A percentile compares a stretch with the other conserved stretches of the same genome.
Evolutionary conservation across 2,113 vertebrate genomes (phyloP).

Genomic region (Sylvilagus bachmani): DNA sequence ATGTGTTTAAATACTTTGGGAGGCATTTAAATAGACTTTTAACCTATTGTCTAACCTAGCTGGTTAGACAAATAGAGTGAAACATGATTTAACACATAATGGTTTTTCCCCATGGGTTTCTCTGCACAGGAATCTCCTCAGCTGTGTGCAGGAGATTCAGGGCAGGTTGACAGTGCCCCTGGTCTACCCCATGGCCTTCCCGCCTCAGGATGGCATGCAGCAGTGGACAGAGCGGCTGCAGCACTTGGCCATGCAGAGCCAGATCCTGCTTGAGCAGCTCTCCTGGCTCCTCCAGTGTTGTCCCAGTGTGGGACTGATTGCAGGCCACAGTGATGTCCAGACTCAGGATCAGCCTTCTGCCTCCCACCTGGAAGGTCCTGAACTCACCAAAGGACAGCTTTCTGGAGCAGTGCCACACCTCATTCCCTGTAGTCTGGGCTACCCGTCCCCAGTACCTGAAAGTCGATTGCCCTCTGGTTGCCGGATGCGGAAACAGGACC

Average conservation of each 20-base stretch:
- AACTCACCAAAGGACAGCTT: conserved; percentile 15
- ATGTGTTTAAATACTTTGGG: background rate
- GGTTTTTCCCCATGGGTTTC: background rate
- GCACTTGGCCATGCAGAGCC: conserved; percentile 90
- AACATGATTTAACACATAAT: background rate
- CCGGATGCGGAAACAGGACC: conserved; percentile 91
- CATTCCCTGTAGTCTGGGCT: conserved; percentile 85
- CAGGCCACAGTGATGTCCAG: background rate
- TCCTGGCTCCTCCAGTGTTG: conserved; percentile 95
- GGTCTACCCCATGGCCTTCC: conserved; percentile 89
- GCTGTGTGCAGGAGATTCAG: conserved; percentile 89
- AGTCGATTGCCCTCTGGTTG: conserved; percentile 91
- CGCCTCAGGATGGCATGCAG: conserved; percentile 91
- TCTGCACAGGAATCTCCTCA: conserved; percentile 90
- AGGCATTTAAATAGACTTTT: background rate
- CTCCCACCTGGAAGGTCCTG: conserved; percentile 40
- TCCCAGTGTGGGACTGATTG: conserved; percentile 85
- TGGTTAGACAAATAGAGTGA: too few species aligned
- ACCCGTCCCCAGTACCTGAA: conserved; percentile 90
- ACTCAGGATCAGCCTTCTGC: background rate
- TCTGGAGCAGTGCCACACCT: conserved; percentile 52
- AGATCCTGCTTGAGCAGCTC: conserved; percentile 92
- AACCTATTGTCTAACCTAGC: background rate
- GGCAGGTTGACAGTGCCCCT: conserved; percentile 71
- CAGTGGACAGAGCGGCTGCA: conserved; percentile 91